Base-by-base conservation (phyloP, 2,888 invertebrate genomes). In the Phengaris arion region DNA sequence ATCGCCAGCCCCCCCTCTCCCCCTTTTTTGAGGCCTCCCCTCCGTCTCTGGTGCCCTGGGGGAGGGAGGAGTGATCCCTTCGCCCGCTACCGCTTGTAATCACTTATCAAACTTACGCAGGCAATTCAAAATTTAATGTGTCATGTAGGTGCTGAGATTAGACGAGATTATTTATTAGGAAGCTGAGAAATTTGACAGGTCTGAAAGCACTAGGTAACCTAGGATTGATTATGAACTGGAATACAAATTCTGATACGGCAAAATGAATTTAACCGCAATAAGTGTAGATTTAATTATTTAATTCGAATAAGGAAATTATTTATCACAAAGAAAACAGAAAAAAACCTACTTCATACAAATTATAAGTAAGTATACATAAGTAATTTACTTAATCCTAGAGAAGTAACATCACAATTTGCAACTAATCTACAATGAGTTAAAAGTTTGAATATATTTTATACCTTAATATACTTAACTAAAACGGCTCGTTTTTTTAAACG, bases 1-100 rank as follows among this genome's bases (percentile, higher is more conserved):
- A 83, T 78, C 81, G 81, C 64, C 52, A 10, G 75, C 78, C 74
- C 77, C 77, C 70, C 78, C 75, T 68, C 59, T 72, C 77, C 57
- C 35, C 74, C 35, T 72, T 57, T 72, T 57, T 57, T 46, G 12
- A 51, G 59, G 15, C 46, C 73, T 9, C 3, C 51, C 70, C 52
- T 52, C 35, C 35, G 2, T 4, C 35, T 0, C 35, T 46, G 64
- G 7, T 46, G 45, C 45, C 35, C 45, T 64, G 13, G 12, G 35
- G 12, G 12, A 52, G 52, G 52, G 52, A 64, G 64, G 12, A 6
- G 59, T 10, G 64, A 64, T 6, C 51, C 73, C 59, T 51, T 72
- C 13, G 57, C 75, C 45, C 54, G 8, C 73, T 74, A 5, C 64
- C 35, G 35, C 59, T 64, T 52, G n/a, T 6, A 52, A 15, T 46